Percentiles rank a stretch among this genome's conserved stretches.
Evolutionary conservation across 2,888 invertebrate genomes (phyloP).

Genomic region (Cephus rjabovi): DNA sequence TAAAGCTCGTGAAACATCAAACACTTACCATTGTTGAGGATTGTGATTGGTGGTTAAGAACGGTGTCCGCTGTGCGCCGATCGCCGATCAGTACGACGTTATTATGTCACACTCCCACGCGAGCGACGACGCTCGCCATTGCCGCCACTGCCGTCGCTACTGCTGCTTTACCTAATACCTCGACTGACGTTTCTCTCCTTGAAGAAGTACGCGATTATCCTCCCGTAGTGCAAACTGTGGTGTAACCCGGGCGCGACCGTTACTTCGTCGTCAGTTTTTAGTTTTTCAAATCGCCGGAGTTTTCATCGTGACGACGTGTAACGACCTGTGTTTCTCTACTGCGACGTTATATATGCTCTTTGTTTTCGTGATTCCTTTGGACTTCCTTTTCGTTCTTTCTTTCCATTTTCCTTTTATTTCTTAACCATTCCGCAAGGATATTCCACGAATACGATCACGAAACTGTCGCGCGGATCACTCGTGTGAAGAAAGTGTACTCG

Average conservation of each 20-base stretch:
- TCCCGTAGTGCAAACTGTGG: background rate
- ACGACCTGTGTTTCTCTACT: background rate
- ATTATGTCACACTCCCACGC: constrained; percentile 64
- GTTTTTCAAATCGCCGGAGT: background rate
- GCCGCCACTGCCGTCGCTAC: constrained; percentile 25
- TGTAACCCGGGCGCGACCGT: constrained; percentile 39
- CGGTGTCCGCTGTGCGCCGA: constrained; percentile 21
- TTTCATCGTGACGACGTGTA: background rate
- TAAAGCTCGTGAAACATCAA: background rate
- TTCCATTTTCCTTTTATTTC: background rate
- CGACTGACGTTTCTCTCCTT: constrained; percentile 1
- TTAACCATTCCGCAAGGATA: background rate
- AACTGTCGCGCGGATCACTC: background rate
- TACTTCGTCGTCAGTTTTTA: constrained; percentile 33
- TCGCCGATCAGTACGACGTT: constrained; percentile 34
- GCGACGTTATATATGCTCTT: background rate
- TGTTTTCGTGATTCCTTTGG: background rate
- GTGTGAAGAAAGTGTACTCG: background rate
- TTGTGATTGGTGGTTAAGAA: constrained; percentile 9
- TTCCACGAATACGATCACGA: background rate
- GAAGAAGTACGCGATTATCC: background rate
- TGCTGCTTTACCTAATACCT: background rate
- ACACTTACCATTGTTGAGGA: background rate
- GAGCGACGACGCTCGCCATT: constrained; percentile 50
- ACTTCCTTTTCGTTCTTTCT: background rate